Evolutionary conservation across 2,797 vertebrate genomes (phyloP).

Genomic region (Platalea minor): DNA sequence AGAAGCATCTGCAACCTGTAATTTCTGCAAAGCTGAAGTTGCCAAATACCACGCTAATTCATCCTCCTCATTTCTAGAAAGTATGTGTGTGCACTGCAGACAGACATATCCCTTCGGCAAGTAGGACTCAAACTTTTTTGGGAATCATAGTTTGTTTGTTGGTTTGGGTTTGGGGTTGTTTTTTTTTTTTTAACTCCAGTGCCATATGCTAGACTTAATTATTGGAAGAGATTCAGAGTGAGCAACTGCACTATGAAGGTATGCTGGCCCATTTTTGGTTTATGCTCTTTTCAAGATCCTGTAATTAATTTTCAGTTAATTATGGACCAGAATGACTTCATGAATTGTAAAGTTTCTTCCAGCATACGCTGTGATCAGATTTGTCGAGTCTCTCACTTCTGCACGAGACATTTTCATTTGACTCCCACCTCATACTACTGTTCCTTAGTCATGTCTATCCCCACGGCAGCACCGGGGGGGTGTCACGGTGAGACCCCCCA

Average conservation of each 20-base stretch:
- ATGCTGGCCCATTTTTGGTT: constrained; percentile 56
- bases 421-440: background rate
- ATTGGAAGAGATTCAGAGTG: constrained; percentile 62
- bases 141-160: constrained; percentile 9
- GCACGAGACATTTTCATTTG: background rate
- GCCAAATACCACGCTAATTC: background rate
- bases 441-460: background rate
- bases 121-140: constrained; percentile 16
- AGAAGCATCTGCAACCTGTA: constrained; percentile 32
- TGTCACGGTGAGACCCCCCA: rapidly evolving
- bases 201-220: constrained; percentile 64
- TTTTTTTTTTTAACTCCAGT: background rate
- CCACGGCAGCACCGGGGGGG: rapidly evolving
- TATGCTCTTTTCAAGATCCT: constrained; percentile 52
- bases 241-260: constrained; percentile 60
- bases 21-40: constrained; percentile 33
- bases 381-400: background rate
- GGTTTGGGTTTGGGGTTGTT: background rate
- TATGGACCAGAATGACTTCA: constrained; percentile 7
- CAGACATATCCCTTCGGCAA: background rate
- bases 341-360: background rate
- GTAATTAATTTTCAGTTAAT: constrained; percentile 62
- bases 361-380: background rate
- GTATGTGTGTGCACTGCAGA: background rate
- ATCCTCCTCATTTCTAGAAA: background rate